Evolutionary conservation across 2,113 vertebrate genomes (phyloP), one percentile per base, ranked within the genome.

Genomic region (Hippocampus mohnikei): DNA sequence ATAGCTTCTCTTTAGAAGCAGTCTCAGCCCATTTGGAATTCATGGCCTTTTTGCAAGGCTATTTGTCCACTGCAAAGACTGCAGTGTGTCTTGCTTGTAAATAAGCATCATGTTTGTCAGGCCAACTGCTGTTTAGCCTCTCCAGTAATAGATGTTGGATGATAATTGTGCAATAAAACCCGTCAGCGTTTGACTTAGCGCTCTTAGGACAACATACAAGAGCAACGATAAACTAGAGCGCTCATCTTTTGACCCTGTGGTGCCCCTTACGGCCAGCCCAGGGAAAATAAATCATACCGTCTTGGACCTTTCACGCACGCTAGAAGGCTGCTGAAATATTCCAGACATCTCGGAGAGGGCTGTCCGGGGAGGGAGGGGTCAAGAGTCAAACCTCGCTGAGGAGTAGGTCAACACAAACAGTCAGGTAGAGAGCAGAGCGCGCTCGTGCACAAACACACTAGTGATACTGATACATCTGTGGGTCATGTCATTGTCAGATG

Each of bases 241-340:
- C 69, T 86, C 84, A 84, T 82, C 80, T 76, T 60, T 76, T 71
- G 73, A 67, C 69, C 72, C 80, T 55, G 67, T 48, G 16, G 76
- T 48, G 73, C 75, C 70, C 73, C 74, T 75, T 59, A 64, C 44
- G 27, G 69, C 41, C 70, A 78, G 79, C 78, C 48, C 76, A 62
- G 48, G 0, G 65, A 71, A 50, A 79, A 85, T 87, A 82, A 87
- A 87, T 88, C 82, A 86, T 61, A 1, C 68, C 29, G 52, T 56
- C 73, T 29, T 13, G 62, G 52, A 21, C 72, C 27, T 60, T 33
- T 60, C 27, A 20, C 74, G 72, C 66, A 74, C 27, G 23, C 37
- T 13, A 56, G 62, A 61, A 44, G 33, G 62, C 71, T 73, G 72
- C 59, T 85, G 84, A 80, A 83, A 81, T 71, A 81, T 81, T 73